phyloP scores from a whole-genome alignment of 2,113 vertebrate genomes.

The Sula dactylatra region DNA sequence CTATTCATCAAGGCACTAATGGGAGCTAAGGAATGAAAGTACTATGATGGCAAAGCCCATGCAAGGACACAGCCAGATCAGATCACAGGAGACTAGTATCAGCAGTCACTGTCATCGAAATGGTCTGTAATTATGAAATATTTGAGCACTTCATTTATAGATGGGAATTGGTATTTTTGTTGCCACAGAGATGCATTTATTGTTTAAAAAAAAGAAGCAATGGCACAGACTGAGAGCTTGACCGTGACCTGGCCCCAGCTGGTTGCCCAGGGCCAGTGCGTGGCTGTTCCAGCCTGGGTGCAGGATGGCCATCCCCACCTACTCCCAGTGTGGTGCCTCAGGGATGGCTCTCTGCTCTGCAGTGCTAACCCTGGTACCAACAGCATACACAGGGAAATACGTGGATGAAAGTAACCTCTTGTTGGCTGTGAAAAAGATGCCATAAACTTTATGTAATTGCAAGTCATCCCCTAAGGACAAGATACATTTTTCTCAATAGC shows the following conservation, averaged over 20 bases:
- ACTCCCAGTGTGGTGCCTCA: fast-evolving
- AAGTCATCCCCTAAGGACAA: background rate
- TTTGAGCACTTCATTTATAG: background rate
- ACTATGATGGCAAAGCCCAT: background rate
- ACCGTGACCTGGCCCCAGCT: fast-evolving
- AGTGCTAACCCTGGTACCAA: background rate
- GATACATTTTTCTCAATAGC: background rate
- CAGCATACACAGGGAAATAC: background rate
- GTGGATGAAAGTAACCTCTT: background rate
- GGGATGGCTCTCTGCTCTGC: background rate
- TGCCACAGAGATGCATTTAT: background rate
- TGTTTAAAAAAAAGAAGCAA: background rate
- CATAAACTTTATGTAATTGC: background rate
- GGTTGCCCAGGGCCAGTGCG: fast-evolving
- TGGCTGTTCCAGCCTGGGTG: background rate
- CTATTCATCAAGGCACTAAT: background rate
- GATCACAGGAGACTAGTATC: background rate
- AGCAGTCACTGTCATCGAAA: background rate
- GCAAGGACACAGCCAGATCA: background rate
- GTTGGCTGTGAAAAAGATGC: background rate
- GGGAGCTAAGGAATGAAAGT: background rate
- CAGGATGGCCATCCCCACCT: background rate
- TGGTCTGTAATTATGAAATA: background rate
- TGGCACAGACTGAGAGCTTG: background rate
- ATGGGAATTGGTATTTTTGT: background rate